A percentile compares a stretch with the other conserved stretches of the same genome.
Conservation (phyloP, 2,113 vertebrate species). For the Myotis davidii region DNA sequence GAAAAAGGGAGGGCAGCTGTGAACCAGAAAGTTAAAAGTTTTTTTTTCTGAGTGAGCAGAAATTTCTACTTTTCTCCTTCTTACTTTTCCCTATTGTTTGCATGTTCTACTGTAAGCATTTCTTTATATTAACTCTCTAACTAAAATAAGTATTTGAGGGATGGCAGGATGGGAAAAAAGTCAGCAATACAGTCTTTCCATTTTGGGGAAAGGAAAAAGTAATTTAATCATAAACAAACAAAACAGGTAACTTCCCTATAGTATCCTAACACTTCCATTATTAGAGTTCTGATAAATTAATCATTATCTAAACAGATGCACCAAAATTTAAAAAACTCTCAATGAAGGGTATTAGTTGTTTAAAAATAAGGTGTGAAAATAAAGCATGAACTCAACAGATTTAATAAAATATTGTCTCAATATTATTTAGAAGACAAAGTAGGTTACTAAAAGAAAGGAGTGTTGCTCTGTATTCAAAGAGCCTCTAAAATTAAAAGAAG, state of each 20-base stretch:
- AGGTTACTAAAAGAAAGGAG: background rate
- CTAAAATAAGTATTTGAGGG: background rate
- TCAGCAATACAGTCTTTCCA: background rate
- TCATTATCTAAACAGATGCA: background rate
- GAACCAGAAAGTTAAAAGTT: background rate
- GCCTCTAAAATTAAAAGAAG: background rate
- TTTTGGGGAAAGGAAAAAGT: background rate
- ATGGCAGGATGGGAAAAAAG: background rate
- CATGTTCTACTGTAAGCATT: background rate
- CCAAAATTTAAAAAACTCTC: slow-evolving; percentile 23
- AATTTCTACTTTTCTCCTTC: slow-evolving; percentile 15
- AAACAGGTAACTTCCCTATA: background rate
- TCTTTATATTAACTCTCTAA: slow-evolving; percentile 36
- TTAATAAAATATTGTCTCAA: background rate
- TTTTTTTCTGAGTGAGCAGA: background rate
- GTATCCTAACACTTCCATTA: background rate
- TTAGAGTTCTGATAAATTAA: slow-evolving; percentile 17
- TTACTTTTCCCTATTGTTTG: background rate
- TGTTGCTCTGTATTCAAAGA: background rate
- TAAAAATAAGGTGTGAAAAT: slow-evolving; percentile 6
- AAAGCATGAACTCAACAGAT: background rate
- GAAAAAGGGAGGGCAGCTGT: background rate
- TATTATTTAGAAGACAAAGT: slow-evolving; percentile 14
- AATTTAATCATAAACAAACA: slow-evolving; percentile 20
- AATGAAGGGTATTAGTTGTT: background rate